Evolutionary conservation across 2,797 vertebrate species (phyloP).

Genomic region (Ctenopoma kingsleyae): DNA sequence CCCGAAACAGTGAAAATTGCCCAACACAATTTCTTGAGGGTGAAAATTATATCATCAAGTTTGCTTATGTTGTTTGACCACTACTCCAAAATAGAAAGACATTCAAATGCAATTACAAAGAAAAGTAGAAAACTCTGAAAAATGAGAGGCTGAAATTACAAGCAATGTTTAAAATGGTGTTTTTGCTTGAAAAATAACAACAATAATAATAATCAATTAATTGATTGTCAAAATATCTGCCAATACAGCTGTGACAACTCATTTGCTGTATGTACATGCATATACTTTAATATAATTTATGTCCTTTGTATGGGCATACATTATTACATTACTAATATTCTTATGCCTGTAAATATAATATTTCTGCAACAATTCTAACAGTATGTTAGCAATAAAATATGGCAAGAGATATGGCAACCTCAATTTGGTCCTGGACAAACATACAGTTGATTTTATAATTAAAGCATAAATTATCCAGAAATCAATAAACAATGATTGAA

Average conservation of each 20-base stretch:
- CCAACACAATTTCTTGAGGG: neutral
- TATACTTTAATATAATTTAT: neutral
- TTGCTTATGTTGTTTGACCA: too few species aligned
- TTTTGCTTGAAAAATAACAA: neutral
- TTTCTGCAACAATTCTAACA: neutral
- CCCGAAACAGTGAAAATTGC: neutral
- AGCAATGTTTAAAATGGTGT: neutral
- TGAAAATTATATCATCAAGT: neutral
- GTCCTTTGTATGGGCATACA: neutral
- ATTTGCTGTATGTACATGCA: neutral
- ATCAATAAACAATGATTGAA: neutral
- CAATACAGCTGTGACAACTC: neutral
- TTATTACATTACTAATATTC: neutral
- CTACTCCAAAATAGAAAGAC: neutral
- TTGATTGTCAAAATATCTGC: neutral
- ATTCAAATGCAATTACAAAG: too few species aligned
- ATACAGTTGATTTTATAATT: neutral
- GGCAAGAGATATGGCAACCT: neutral
- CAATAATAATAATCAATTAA: neutral
- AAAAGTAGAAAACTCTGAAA: neutral
- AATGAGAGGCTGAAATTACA: neutral
- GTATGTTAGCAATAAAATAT: neutral
- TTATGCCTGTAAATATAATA: neutral
- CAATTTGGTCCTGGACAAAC: neutral
- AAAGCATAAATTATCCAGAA: neutral